Base-by-base conservation (phyloP, 2,113 vertebrate species). In the Butastur rufipennis region DNA sequence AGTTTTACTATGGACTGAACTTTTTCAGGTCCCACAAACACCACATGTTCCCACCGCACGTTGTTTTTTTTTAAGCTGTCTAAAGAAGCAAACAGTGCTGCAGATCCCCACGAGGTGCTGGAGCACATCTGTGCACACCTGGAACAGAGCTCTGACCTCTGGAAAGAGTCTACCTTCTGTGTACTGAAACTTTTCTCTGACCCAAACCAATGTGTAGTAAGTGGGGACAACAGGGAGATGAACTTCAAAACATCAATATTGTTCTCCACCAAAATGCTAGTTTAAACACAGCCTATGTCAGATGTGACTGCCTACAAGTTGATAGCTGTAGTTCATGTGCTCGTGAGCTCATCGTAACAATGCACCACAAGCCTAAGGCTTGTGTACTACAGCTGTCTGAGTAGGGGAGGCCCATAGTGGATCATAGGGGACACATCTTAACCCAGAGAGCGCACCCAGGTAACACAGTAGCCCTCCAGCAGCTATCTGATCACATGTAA, bases 21-120 rank as follows among this genome's bases (percentile, higher is more conserved):
- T 90, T 94, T 32, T 34, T 52, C 50, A 32, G 16, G 38, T 59
- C 29, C 9, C 11, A 6, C 45, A 6, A 6, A n/a, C 6, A 4
- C 4, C 20, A 77, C 16, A 77, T 12, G 5, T 77, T 70, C 38
- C 36, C 42, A 71, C 16, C 0, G 0, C 14, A n/a, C 2, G 0
- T n/a, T 40, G 15, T 3, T 9, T 50, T 32, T 43, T 45, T n/a
- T 56, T 7, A 58, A 48, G 31, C 23, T 88, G 3, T 22, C 10
- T 55, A 50, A 86, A 77, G 72, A 83, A 40, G 2, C 2, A 55
- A 85, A 32, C 2, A 32, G 9, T 32, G 13, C 29, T 58, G 29
- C 47, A 63, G 36, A 40, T 10, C 21, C 32, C 38, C 32, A 25
- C 21, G 21, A 58, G 29, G 13, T 59, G 20, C 31, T 70, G 55